Conservation (phyloP, 2,113 vertebrate species). For the Nematolebias whitei region DNA sequence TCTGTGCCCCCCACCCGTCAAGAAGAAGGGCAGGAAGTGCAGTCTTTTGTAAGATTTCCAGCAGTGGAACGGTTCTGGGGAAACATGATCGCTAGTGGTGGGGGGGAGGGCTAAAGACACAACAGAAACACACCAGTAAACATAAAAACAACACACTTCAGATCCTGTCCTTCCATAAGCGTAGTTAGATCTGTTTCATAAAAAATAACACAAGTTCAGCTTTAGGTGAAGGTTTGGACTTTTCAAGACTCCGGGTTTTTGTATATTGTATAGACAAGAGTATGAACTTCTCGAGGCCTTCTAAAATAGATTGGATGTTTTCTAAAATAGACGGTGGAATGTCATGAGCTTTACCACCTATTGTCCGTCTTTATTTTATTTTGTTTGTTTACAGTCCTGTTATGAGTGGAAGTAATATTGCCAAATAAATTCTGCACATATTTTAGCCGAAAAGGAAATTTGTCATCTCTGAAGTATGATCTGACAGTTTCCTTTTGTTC, state of each 20-base stretch:
- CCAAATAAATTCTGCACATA: constrained; percentile 58
- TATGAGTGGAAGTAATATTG: constrained; percentile 73
- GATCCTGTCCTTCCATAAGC: constrained; percentile 64
- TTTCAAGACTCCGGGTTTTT: constrained; percentile 34
- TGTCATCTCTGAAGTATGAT: constrained; percentile 24
- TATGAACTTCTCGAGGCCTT: constrained; percentile 75
- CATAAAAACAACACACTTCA: constrained; percentile 61
- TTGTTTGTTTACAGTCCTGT: constrained; percentile 75
- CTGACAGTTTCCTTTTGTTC: constrained; percentile 17
- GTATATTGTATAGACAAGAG: constrained; percentile 49
- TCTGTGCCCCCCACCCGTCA: constrained; percentile 93
- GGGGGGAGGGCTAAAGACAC: constrained; percentile 40
- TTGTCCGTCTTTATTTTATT: constrained; percentile 31
- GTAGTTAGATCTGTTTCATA: constrained; percentile 56
- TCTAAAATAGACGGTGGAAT: constrained; percentile 57
- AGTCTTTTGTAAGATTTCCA: constrained; percentile 83
- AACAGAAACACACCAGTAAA: constrained; percentile 66
- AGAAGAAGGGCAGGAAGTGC: constrained; percentile 93
- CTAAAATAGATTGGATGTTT: constrained; percentile 67
- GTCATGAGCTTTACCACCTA: constrained; percentile 62
- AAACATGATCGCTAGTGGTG: constrained; percentile 70
- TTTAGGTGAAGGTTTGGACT: constrained; percentile 45
- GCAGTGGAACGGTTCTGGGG: constrained; percentile 48
- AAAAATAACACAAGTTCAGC: constrained; percentile 40
- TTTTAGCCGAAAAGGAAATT: constrained; percentile 40